These are phyloP conservation scores for Noctuana brunneofusca DNA, from an alignment of 2,888 invertebrate species.

Conservation along the genomic window DNA sequence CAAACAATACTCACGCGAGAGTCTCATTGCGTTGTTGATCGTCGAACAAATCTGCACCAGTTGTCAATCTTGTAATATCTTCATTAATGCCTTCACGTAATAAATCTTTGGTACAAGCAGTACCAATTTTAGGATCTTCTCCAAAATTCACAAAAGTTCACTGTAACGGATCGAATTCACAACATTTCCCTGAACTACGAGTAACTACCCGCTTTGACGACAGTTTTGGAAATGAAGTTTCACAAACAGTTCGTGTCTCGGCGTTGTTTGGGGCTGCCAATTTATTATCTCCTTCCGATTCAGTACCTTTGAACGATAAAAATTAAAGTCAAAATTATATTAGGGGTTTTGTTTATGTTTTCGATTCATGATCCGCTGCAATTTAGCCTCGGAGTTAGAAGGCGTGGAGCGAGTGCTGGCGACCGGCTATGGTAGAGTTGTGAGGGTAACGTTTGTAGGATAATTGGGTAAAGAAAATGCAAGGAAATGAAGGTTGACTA, in stretches of 20 bases:
- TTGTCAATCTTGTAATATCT: not conserved
- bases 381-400: not conserved
- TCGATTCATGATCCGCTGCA: slow-evolving; percentile 16
- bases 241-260: slow-evolving; percentile 35
- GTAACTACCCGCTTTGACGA: not conserved
- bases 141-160: not conserved
- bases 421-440: not conserved
- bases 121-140: not conserved
- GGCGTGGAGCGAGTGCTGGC: not conserved
- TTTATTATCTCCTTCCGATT: slow-evolving; percentile 38
- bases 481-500: too few relatives aligned
- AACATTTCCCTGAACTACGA: not conserved
- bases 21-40: slow-evolving; percentile 24
- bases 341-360: slow-evolving; percentile 14
- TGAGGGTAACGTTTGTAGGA: too few relatives aligned
- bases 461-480: too few relatives aligned
- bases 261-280: slow-evolving; percentile 37
- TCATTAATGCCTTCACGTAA: not conserved
- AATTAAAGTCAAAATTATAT: slow-evolving; percentile 34
- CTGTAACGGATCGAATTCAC: not conserved
- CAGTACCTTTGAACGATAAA: slow-evolving; percentile 33
- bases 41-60: not conserved
- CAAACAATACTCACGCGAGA: slow-evolving; percentile 39
- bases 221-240: slow-evolving; percentile 20
- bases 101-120: not conserved